Evolutionary conservation across 2,888 invertebrate genomes (phyloP), one percentile per base, ranked within the genome.

Genomic region (Caenorhabditis angaria): DNA sequence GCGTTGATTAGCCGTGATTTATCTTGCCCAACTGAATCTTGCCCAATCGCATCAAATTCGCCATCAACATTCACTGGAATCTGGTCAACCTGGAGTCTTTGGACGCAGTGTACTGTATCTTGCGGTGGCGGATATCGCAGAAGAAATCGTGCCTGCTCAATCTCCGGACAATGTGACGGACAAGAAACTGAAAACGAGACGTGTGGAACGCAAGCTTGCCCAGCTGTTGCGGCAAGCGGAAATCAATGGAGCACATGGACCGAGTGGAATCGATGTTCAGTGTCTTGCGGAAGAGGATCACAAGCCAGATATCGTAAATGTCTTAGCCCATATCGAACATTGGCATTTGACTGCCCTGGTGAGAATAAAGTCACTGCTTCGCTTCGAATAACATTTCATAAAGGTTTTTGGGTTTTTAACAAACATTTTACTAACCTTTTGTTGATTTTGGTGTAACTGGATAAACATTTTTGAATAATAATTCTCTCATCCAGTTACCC

Each of bases 271-370:
- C 66, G 66, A 10, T 87, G 87, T 61, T 83, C 84, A 51, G 78
- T 79, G 18, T 78, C 76, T 2, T 87, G 87, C 65, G 87, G 87
- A 29, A 70, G 83, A 8, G 85, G 87, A 47, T 79, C 77, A 14
- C 85, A 84, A 67, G 85, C 84, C 1, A 70, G 86, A 53, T 85
- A 84, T 64, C 77, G 87, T 32, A 83, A 83, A 35, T 87, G 87
- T 63, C 70, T 78, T 51, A 84, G 83, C 27, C 74, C 84, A 4
- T 80, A 84, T 59, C 66, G 78, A 60, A 84, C 82, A 22, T 69
- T 87, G 60, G 83, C 86, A 55, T 87, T 83, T 66, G 77, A 82
- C 51, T 86, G 86, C 72, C 76, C 82, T 63, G 85, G 85, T 83
- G 74, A 76, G 77, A 75, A 62, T 55, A 61, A 66, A 67, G 61